A percentile compares a stretch with the other conserved stretches of the same genome.
Evolutionary conservation across 1,140 invertebrate genomes (phyloP).

Genomic region (Teleogryllus occipitalis): DNA sequence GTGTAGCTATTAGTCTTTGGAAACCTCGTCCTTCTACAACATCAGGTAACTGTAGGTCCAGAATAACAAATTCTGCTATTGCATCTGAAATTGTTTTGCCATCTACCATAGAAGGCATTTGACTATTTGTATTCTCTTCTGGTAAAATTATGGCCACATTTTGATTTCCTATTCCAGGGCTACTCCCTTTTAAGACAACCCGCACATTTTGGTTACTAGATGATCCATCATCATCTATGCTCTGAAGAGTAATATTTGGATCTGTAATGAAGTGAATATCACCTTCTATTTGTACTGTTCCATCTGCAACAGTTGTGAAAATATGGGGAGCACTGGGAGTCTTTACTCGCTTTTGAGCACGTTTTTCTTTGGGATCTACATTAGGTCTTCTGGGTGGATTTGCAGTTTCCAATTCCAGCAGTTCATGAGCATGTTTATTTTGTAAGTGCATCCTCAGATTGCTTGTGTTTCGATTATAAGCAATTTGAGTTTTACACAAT

Average conservation of each 20-base stretch:
- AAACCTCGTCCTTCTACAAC: conserved; percentile 44
- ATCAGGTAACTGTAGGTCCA: conserved; percentile 41
- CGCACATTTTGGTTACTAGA: conserved; percentile 25
- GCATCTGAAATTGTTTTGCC: conserved; percentile 38
- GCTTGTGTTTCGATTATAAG: conserved; percentile 55
- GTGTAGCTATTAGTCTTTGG: conserved; percentile 40
- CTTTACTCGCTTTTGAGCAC: conserved; percentile 37
- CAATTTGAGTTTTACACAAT: conserved; percentile 50
- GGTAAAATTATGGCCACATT: conserved; percentile 33
- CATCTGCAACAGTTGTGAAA: conserved; percentile 39
- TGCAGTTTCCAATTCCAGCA: conserved; percentile 38
- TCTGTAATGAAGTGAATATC: conserved; percentile 42
- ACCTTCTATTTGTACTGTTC: conserved; percentile 40
- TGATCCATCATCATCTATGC: conserved; percentile 32
- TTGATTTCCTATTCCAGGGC: conserved; percentile 25
- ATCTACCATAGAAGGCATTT: conserved; percentile 24
- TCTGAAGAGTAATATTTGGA: conserved; percentile 34
- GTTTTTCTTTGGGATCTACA: conserved; percentile 35
- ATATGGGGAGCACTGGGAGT: conserved; percentile 30
- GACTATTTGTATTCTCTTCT: conserved; percentile 28
- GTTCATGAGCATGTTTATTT: conserved; percentile 46
- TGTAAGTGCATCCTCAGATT: conserved; percentile 53
- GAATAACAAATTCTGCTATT: conserved; percentile 41
- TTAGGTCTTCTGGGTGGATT: conserved; percentile 17
- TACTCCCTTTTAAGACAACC: conserved; percentile 33